Conservation (phyloP, 2,113 vertebrate species). For the Orycteropus afer region DNA sequence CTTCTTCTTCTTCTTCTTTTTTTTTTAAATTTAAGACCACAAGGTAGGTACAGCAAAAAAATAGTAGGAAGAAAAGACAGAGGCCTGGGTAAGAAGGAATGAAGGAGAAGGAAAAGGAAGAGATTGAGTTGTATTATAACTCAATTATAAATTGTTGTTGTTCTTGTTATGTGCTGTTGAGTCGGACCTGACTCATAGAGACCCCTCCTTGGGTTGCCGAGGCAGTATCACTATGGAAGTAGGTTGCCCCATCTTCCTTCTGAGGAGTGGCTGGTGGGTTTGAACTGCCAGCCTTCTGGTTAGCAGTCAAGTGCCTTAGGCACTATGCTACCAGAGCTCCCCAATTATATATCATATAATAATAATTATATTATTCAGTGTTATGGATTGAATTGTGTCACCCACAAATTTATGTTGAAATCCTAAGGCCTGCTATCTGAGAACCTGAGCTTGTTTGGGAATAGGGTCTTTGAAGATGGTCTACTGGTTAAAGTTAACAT, state of each 20-base stretch:
- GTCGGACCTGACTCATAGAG: too few species aligned
- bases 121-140: neutral
- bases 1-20: too few species aligned
- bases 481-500: neutral
- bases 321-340: too few species aligned
- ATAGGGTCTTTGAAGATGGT: neutral
- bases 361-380: neutral
- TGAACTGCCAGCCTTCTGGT: too few species aligned
- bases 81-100: neutral
- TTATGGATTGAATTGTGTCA: neutral
- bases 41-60: neutral
- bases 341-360: too few species aligned
- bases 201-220: too few species aligned
- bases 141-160: too few species aligned
- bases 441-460: neutral
- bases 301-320: too few species aligned
- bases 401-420: neutral
- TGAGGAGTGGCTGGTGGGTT: too few species aligned
- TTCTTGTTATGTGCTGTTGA: too few species aligned
- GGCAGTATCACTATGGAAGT: too few species aligned
- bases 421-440: neutral
- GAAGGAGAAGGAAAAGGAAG: neutral
- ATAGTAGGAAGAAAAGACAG: neutral
- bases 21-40: neutral
- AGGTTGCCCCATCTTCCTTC: too few species aligned